Evolutionary conservation across 2,888 invertebrate species (phyloP), one percentile per base, ranked within the genome.

Genomic region (Chymomyza procnemis): DNA sequence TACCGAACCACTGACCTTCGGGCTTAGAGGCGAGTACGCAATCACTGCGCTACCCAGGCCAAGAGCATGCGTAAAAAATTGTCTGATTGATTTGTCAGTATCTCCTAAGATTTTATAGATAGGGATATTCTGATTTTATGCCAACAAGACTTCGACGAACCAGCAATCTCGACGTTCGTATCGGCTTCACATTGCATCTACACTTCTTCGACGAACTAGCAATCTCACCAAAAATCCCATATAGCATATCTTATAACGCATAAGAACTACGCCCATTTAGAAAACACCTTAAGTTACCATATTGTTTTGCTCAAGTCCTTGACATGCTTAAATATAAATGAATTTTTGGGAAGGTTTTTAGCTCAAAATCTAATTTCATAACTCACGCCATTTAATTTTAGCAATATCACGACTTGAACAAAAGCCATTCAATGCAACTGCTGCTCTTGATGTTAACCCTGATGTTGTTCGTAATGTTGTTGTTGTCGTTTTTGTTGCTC

Each of bases 401-500:
- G 77, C 87, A 88, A 88, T 88, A 89, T 89, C 89, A 89, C 88
- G 90, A 88, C 79, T 76, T 78, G 75, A 76, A 82, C 79, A 87
- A 88, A 88, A 89, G 88, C 89, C 78, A 89, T 89, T 89, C 79
- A 69, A 71, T 79, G 80, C 89, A 89, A 88, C 87, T 89, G 89
- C 88, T 87, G 83, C 74, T 70, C 63, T 19, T 72, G 67, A 50
- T 61, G 21, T 52, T 21, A 34, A 85, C 41, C n/a, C 21, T 55
- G 57, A 68, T 64, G 59, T 55, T 60, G 65, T 50, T 26, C 56
- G 52, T 57, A 61, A 26, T 69, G 4, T 54, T 47, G 12, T 48
- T 62, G 64, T 66, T 69, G 67, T 61, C 64, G 66, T 69, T 65
- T 41, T 62, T 56, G 58, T 9, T 16, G 60, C 47, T 22, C 52